These are phyloP conservation scores for Linurgus olivaceus DNA, from an alignment of 2,797 vertebrate genomes.

Conservation along the genomic window DNA sequence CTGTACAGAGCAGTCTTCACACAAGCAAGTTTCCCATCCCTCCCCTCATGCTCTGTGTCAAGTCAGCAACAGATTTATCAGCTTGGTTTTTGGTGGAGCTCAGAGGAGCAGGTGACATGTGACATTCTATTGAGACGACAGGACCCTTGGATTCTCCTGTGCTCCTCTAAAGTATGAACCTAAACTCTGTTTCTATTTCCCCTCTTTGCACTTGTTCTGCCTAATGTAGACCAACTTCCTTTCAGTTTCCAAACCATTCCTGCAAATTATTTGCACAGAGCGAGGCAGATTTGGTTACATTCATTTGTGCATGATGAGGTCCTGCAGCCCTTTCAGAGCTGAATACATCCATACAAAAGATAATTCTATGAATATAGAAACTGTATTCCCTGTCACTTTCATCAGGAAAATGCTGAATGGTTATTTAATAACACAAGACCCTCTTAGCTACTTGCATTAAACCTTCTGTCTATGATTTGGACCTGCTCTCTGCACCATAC, in stretches of 20 bases:
- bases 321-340: background rate
- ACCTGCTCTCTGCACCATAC: background rate
- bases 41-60: background rate
- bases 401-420: background rate
- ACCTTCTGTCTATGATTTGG: background rate
- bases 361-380: background rate
- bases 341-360: slow-evolving; percentile 16
- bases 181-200: background rate
- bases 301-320: background rate
- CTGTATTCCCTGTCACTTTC: background rate
- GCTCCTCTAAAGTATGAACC: background rate
- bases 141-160: background rate
- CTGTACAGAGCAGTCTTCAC: background rate
- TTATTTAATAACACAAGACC: background rate
- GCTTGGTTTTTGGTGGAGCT: background rate
- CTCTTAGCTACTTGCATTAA: background rate
- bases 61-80: background rate
- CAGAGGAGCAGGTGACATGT: background rate
- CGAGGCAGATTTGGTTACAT: background rate
- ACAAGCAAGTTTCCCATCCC: background rate
- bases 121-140: background rate
- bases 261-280: background rate
- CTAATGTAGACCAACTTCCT: background rate
- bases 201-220: background rate
- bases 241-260: background rate